These are phyloP conservation scores for Oryzias celebensis DNA, from an alignment of 2,113 vertebrate genomes.

Conservation along the genomic window DNA sequence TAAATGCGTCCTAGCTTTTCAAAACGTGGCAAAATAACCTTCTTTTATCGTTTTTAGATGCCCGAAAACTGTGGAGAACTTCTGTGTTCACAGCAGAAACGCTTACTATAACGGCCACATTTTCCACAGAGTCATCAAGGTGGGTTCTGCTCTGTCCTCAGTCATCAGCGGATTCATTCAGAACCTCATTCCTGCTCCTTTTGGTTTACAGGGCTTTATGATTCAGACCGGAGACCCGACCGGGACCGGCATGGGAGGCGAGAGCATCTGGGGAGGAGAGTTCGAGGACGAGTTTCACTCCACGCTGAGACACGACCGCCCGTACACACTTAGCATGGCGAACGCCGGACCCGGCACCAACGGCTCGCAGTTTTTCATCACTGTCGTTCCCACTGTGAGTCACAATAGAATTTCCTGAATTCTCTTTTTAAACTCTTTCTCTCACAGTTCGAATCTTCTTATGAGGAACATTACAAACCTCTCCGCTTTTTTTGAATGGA, in stretches of 20 bases:
- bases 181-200: not conserved
- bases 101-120: slow-evolving; percentile 95
- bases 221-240: slow-evolving; percentile 98
- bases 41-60: slow-evolving; percentile 77
- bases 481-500: too few relatives aligned
- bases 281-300: slow-evolving; percentile 98
- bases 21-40: not conserved
- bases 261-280: slow-evolving; percentile 98
- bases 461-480: too few relatives aligned
- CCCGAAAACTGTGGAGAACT: slow-evolving; percentile 98
- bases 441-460: too few relatives aligned
- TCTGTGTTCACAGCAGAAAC: slow-evolving; percentile 98
- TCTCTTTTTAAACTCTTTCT: too few relatives aligned
- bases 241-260: slow-evolving; percentile 96
- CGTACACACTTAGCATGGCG: slow-evolving; percentile 98
- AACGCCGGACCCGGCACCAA: slow-evolving; percentile 93
- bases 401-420: too few relatives aligned
- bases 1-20: not conserved
- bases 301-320: slow-evolving; percentile 94
- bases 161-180: not conserved
- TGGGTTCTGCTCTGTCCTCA: slow-evolving; percentile 37
- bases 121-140: slow-evolving; percentile 98
- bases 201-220: slow-evolving; percentile 88
- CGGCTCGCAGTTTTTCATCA: slow-evolving; percentile 96
- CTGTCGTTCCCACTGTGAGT: slow-evolving; percentile 95